A percentile compares a stretch with the other conserved stretches of the same genome.
These are phyloP conservation scores for Onychorhynchus coronatus DNA, from an alignment of 2,113 vertebrate genomes.

Conservation along the genomic window DNA sequence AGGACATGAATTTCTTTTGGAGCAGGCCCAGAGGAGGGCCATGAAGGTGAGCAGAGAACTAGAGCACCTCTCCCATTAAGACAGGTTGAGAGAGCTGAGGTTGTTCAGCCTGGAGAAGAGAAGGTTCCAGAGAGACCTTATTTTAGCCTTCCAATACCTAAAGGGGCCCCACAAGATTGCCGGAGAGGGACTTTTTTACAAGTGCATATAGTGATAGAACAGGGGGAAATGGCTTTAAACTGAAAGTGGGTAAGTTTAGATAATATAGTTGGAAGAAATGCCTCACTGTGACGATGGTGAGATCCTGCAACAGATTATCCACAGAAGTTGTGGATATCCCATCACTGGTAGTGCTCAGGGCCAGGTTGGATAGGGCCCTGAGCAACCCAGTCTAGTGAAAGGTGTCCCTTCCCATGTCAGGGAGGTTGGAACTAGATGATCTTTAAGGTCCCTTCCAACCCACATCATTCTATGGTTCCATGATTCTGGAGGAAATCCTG, in stretches of 20 bases:
- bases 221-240: not conserved
- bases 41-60: not conserved
- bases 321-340: not conserved
- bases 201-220: not conserved
- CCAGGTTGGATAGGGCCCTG: not conserved
- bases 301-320: not conserved
- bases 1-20: not conserved
- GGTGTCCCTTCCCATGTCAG: not conserved
- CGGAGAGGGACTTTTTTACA: not conserved
- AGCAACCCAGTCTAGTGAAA: not conserved
- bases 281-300: not conserved
- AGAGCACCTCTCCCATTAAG: not conserved
- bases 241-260: not conserved
- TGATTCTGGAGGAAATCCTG: not conserved
- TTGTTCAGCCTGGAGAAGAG: not conserved
- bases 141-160: not conserved
- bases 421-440: not conserved
- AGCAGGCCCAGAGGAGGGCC: not conserved
- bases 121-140: not conserved
- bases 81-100: not conserved
- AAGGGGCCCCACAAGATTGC: not conserved
- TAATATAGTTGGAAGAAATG: not conserved
- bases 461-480: not conserved
- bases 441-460: not conserved
- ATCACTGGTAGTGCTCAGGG: not conserved